Evolutionary conservation across 2,797 vertebrate species (phyloP), one percentile per base, ranked within the genome.

Genomic region (Ciconia nigra): DNA sequence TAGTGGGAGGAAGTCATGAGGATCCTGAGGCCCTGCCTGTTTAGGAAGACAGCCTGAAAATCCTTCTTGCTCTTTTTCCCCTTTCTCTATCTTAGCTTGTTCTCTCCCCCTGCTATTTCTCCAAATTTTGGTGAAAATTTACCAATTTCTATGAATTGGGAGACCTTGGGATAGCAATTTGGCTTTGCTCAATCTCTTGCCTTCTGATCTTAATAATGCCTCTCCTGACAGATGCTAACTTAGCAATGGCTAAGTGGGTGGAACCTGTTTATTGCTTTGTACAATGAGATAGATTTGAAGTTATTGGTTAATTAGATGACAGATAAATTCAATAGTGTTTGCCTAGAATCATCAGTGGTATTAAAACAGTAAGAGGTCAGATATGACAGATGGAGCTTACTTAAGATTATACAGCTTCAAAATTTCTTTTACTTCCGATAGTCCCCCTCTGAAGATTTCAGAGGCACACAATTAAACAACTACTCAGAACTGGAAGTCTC

Each of bases 261-360:
- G 86, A 93, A 96, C 88, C 91, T 83, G 47, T 91, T 97, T 89
- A 96, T 96, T 93, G 87, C 87, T 96, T 94, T 96, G 73, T 72
- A 77, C 69, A 85, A 17, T 70, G 39, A 72, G 39, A 42, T 31
- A 59, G 51, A 83, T 78, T 89, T 72, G 77, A 94, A 94, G 88
- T 91, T 95, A 86, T 19, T 63, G 82, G 90, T 95, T 97, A 98
- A 98, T 98, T 97, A 98, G 98, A 88, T 59, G 47, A 92, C 94
- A 94, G 76, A 96, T 90, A 94, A 92, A 94, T 96, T 97, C 97
- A 96, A 85, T 76, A 91, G 91, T 90, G 91, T 92, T 97, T 94
- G 95, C 95, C 94, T 90, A 19, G 66, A 94, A 93, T 90, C 65
- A 12, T 49, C 79, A 93, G 88, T 89, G 71, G 83, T 89, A 65